Evolutionary conservation across 1,140 invertebrate genomes (phyloP).

Genomic region (Ridgeia piscesae): DNA sequence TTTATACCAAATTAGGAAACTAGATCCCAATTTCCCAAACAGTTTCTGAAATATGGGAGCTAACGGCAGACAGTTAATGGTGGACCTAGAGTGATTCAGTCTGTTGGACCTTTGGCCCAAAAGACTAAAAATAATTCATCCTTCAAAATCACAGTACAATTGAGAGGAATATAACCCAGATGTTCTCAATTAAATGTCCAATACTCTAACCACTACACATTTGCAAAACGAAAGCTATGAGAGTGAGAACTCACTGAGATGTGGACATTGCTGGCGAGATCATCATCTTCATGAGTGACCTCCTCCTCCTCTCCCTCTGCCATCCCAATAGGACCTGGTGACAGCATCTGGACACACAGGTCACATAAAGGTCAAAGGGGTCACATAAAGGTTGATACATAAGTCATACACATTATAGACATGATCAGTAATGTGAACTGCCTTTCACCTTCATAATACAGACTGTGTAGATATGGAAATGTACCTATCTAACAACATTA

Average conservation of each 20-base stretch:
- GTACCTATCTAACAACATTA: too few species aligned
- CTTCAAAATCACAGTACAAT: too few species aligned
- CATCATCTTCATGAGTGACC: background rate
- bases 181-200: too few species aligned
- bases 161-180: too few species aligned
- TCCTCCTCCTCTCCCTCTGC: background rate
- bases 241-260: conserved; percentile 52
- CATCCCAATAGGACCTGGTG: background rate
- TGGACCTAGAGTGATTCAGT: too few species aligned
- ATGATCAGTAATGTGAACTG: background rate
- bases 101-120: too few species aligned
- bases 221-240: conserved; percentile 8
- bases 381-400: background rate
- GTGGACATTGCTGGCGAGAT: conserved; percentile 56
- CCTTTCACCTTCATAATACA: background rate
- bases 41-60: too few species aligned
- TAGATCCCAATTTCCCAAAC: too few species aligned
- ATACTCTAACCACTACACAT: too few species aligned
- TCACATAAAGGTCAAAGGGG: background rate
- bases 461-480: background rate
- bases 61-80: too few species aligned
- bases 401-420: background rate
- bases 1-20: too few species aligned
- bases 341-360: background rate
- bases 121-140: too few species aligned